phyloP scores from a whole-genome alignment of 1,140 invertebrate species.

The Spodoptera frugiperda region DNA sequence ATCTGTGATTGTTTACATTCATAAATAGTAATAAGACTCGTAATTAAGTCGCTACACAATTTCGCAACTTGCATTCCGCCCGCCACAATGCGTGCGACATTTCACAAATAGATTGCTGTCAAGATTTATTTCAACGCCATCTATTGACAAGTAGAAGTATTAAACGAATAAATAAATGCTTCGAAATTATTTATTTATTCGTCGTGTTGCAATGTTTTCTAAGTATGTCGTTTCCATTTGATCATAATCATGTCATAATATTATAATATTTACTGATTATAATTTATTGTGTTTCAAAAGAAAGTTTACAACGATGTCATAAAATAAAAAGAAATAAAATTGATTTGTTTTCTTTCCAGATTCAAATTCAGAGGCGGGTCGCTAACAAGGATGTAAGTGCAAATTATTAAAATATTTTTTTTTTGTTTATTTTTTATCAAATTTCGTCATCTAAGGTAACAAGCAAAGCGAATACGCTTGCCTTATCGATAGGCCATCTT shows the following conservation, averaged over 20 bases:
- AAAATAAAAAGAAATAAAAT: background rate
- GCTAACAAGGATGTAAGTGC: slow-evolving; percentile 32
- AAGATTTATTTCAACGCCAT: slow-evolving; percentile 54
- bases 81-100: slow-evolving; percentile 19
- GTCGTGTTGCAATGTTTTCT: background rate
- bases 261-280: background rate
- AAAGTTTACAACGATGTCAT: no score
- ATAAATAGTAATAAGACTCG: slow-evolving; percentile 51
- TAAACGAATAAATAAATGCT: slow-evolving; percentile 3
- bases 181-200: background rate
- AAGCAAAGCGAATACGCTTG: slow-evolving; percentile 35
- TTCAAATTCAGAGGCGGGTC: background rate
- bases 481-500: slow-evolving; percentile 62
- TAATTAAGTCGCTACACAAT: slow-evolving; percentile 42
- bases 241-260: slow-evolving; percentile 5
- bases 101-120: slow-evolving; percentile 37
- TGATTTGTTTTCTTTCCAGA: slow-evolving; percentile 13
- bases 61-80: slow-evolving; percentile 35
- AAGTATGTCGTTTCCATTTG: background rate
- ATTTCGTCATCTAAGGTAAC: slow-evolving; percentile 40
- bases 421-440: slow-evolving; percentile 31
- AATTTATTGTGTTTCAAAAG: no score
- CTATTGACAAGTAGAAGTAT: slow-evolving; percentile 46
- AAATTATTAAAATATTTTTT: background rate
- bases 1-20: slow-evolving; percentile 52